Base-by-base conservation (phyloP, 2,888 invertebrate genomes). In the Drosophila merina region DNA sequence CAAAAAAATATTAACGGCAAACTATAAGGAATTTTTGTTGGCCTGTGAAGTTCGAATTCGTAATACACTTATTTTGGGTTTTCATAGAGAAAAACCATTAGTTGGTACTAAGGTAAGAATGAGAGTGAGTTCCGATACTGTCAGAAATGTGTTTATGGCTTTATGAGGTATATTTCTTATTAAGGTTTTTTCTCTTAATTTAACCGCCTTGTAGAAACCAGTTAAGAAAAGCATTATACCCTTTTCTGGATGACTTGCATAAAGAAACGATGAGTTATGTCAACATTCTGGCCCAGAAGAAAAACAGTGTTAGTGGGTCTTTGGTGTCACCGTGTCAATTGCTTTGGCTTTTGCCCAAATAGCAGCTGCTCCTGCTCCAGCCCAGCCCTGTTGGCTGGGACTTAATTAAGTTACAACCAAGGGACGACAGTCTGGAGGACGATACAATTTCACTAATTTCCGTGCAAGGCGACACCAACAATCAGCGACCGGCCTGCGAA, bases 401-500 rank as follows among this genome's bases (percentile, higher is more conserved):
- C 71, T 86, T 84, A 84, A 84, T 84, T 84, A 84, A 88, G 84
- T 88, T 78, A 78, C 78, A 77, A 67, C 75, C 66, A 48, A 70
- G 51, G 72, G 45, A 36, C 36, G 58, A 50, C 54, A 20, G 47
- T 40, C 50, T 56, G 48, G 59, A 66, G 63, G 70, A 74, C 79
- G 82, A 85, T 85, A 88, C 77, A 72, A 79, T 88, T 83, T 86
- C 86, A 79, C 76, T 77, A 86, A 86, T 86, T 86, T 88, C 77
- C 83, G 86, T 84, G 88, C 78, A 83, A 86, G 83, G 72, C 84
- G 80, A 83, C 86, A 88, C 84, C 88, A 76, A 64, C 75, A 83
- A 87, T 79, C 75, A 79, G 55, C 75, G 36, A n/a, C 36, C 36
- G n/a, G 52, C 51, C 60, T 60, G 74, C 87, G 79, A 79, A 87